Evolutionary conservation across 2,888 invertebrate species (phyloP).

Genomic region (Phortica magna): DNA sequence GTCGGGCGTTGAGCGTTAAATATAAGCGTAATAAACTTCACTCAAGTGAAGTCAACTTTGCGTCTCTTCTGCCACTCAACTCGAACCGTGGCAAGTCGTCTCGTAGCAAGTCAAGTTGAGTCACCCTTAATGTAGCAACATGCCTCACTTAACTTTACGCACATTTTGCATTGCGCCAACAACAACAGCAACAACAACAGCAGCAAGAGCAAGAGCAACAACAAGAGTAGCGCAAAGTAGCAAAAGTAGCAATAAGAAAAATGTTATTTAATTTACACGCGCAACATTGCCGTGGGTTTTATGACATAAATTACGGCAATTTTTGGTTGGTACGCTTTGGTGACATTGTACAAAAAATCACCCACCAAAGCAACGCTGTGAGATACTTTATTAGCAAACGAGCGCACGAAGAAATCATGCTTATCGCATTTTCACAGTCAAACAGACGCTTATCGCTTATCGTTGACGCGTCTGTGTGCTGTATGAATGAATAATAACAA

Average conservation of each 20-base stretch:
- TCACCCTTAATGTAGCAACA: not conserved
- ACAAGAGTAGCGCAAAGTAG: not conserved
- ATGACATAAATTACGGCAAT: slow-evolving; percentile 70
- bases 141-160: not conserved
- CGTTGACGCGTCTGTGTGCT: slow-evolving; percentile 39
- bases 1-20: not conserved
- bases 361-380: slow-evolving; percentile 12
- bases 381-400: slow-evolving; percentile 40
- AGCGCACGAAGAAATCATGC: slow-evolving; percentile 63
- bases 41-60: not conserved
- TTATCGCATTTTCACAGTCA: slow-evolving; percentile 76
- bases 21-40: slow-evolving; percentile 29
- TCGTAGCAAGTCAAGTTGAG: not conserved
- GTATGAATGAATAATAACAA: slow-evolving; percentile 42
- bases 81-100: too few relatives aligned
- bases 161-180: not conserved
- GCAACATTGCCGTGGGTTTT: slow-evolving; percentile 57
- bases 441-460: slow-evolving; percentile 72
- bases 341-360: not conserved
- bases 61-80: not conserved
- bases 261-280: not conserved
- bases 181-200: slow-evolving; percentile 30
- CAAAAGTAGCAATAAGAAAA: too few relatives aligned
- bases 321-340: slow-evolving; percentile 42
- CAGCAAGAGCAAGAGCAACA: slow-evolving; percentile 26